phyloP scores from a whole-genome alignment of 2,113 vertebrate species.

The Hydrolagus affinis region DNA sequence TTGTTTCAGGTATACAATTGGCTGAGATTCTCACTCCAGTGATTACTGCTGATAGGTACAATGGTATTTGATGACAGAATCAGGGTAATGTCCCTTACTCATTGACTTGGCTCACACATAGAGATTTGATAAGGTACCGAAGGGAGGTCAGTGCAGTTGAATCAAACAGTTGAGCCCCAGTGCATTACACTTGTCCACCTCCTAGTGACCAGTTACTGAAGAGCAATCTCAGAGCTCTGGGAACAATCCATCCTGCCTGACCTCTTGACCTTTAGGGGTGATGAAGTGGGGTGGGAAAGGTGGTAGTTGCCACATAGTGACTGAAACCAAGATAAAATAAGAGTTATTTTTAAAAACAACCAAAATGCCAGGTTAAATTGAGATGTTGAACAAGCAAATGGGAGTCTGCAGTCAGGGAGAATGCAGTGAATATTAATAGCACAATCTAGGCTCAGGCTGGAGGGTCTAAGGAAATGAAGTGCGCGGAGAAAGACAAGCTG shows the following conservation, averaged over 20 bases:
- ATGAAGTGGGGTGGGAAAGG: no score
- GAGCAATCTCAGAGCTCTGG: neutral
- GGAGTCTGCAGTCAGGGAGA: constrained; percentile 9
- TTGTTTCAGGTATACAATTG: no score
- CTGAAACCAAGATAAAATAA: neutral
- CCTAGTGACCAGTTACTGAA: neutral
- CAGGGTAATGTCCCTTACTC: no score
- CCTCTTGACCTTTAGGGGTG: neutral
- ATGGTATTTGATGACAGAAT: no score
- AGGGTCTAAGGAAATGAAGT: constrained; percentile 20
- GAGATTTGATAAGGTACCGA: no score
- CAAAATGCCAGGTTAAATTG: neutral
- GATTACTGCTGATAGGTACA: no score
- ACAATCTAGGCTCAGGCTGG: neutral
- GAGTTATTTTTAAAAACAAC: neutral
- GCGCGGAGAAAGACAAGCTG: constrained; percentile 29
- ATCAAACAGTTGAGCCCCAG: no score
- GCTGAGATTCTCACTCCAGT: no score
- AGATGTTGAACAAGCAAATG: neutral
- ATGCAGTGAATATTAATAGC: neutral
- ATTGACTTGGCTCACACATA: no score
- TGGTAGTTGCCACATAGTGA: no score
- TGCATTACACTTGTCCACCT: no score
- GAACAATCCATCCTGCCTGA: neutral
- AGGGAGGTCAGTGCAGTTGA: no score